Percentiles rank a stretch among this genome's conserved stretches.
Conservation (phyloP, 64 coral and sea anemone species). For the Porites australiensis region DNA sequence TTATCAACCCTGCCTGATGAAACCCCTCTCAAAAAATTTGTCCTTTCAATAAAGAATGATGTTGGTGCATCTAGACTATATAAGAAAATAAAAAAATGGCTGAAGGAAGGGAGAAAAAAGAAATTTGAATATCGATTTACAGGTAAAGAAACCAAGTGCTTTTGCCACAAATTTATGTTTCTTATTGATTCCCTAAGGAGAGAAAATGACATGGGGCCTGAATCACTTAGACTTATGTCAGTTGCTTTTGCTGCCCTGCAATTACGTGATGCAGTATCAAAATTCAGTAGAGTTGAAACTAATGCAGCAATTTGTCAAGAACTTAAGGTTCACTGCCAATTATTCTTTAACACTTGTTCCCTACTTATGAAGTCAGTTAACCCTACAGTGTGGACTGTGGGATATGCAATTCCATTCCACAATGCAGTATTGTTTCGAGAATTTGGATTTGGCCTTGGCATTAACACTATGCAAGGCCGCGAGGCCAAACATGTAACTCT, state of each 20-base stretch:
- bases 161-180: slow-evolving; percentile 65
- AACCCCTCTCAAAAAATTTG: slow-evolving; percentile 43
- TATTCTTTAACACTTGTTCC: slow-evolving; percentile 43
- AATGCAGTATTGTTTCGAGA: slow-evolving; percentile 2
- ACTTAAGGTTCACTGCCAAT: slow-evolving; percentile 23
- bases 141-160: slow-evolving; percentile 27
- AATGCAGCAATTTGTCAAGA: background rate
- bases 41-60: slow-evolving; percentile 24
- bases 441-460: slow-evolving; percentile 36
- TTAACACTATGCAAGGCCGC: slow-evolving; percentile 48
- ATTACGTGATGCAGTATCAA: slow-evolving; percentile 41
- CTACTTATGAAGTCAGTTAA: slow-evolving; percentile 40
- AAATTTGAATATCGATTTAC: slow-evolving; percentile 61
- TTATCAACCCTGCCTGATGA: slow-evolving; percentile 16
- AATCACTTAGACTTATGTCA: slow-evolving; percentile 14
- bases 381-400: slow-evolving; percentile 71
- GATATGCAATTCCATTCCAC: slow-evolving; percentile 68
- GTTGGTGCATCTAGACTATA: slow-evolving; percentile 27
- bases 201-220: slow-evolving; percentile 8
- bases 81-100: slow-evolving; percentile 50
- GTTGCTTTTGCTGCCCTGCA: slow-evolving; percentile 35
- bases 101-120: slow-evolving; percentile 26
- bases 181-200: slow-evolving; percentile 43
- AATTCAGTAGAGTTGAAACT: slow-evolving; percentile 39
- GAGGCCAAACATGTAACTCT: slow-evolving; percentile 48